Evolutionary conservation across 1,140 invertebrate species (phyloP).

Genomic region (Cataglyphis hispanica): DNA sequence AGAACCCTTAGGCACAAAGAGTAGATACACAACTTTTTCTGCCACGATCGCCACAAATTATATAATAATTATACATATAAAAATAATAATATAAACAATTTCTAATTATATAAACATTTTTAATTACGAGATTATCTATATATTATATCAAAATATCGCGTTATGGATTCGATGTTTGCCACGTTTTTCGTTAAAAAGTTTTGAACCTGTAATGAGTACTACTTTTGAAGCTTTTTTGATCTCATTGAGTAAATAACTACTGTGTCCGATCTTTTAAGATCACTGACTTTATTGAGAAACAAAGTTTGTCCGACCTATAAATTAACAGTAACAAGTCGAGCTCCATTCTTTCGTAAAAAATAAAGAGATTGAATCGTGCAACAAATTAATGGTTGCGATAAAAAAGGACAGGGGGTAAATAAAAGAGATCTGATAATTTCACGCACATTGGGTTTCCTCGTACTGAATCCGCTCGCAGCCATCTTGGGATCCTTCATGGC

Average conservation of each 20-base stretch:
- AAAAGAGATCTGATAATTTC: slow-evolving; percentile 73
- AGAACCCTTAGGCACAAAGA: no score
- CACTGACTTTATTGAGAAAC: neutral
- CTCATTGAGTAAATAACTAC: neutral
- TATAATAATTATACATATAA: neutral
- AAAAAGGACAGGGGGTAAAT: slow-evolving; percentile 27
- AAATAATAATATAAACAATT: neutral
- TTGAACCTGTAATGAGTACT: neutral
- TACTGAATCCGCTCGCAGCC: slow-evolving; percentile 77
- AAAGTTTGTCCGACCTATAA: neutral
- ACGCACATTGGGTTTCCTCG: slow-evolving; percentile 80
- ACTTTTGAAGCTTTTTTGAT: neutral
- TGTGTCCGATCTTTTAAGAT: neutral
- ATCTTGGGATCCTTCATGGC: slow-evolving; percentile 71
- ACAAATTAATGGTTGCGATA: slow-evolving; percentile 36
- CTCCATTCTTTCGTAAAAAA: slow-evolving; percentile 14
- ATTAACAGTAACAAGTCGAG: neutral
- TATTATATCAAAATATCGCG: neutral
- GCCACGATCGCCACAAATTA: no score
- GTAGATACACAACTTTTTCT: no score
- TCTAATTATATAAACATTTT: neutral
- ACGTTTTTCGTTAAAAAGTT: neutral
- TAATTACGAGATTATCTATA: neutral
- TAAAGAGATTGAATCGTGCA: neutral
- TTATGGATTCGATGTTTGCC: neutral